Base-by-base conservation (phyloP, 2,797 vertebrate species). In the Malurus splendens region DNA sequence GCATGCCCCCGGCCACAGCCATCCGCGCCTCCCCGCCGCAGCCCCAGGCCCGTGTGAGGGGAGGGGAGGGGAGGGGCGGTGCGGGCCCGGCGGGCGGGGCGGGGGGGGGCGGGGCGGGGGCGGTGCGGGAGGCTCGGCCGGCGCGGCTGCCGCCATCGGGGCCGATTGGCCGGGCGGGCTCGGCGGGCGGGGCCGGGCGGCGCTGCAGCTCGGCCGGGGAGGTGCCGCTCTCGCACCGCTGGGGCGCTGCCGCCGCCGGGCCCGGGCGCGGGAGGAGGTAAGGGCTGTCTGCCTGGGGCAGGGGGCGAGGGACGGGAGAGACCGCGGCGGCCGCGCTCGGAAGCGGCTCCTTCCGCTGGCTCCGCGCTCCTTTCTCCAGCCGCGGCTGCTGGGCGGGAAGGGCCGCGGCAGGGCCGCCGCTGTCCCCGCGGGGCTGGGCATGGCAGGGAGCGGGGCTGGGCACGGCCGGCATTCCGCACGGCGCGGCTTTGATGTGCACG, bases 401-500 rank as follows among this genome's bases (percentile, higher is more conserved):
- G 65, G 56, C 73, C 36, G 64, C 56, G 18, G 36, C 56, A 5
- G 65, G 57, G 54, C 54, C 27, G 66, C 30, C 66, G 50, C 66
- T 41, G 65, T 5, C 22, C 30, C 38, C 25, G 38, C 6, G 51
- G n/a, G 23, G 48, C 39, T 18, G 42, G 50, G 36, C 19, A n/a
- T 55, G 64, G 36, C 56, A 48, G 42, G 27, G 50, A 70, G 36
- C 12, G 20, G 78, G 44, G 51, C 51, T 65, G 79, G 36, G 42
- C 36, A 23, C n/a, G 48, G 67, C 30, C 11, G 42, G 42, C 36
- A 12, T 5, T 23, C 52, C 17, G 6, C 10, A 1, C 54, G 2
- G 28, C 38, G 3, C 44, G 1, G 73, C 44, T 28, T 22, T 7
- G 22, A 15, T 2, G 0, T 0, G 1, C 33, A 0, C 6, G 3